Evolutionary conservation across 2,113 vertebrate species (phyloP), one percentile per base, ranked within the genome.

Genomic region (Salvelinus fontinalis): DNA sequence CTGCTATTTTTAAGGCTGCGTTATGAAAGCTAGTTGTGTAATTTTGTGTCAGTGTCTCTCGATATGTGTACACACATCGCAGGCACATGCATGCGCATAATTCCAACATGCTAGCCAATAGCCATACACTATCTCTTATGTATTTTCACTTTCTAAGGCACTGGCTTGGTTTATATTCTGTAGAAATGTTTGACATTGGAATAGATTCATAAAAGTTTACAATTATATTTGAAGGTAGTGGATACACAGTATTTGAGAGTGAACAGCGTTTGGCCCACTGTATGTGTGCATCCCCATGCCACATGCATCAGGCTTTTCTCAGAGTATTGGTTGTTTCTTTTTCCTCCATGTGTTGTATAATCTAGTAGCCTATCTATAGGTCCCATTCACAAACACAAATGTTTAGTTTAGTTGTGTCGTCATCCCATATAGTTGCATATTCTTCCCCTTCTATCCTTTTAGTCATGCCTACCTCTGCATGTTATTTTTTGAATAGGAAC

Each of bases 261-360:
- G 59, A 20, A n/a, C 59, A 60, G 14, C 4, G 3, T 60, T 60
- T 60, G n/a, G n/a, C 7, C 59, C 59, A 60, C 59, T n/a, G 16
- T 60, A 57, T 57, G 5, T 64, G 5, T 60, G 78, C 60, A 57
- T 79, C 73, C 44, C 68, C 22, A 75, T 51, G 79, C 86, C 84
- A 84, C 74, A 84, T 59, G 69, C 74, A 71, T 78, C 54, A 73
- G 22, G 27, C 66, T 71, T 9, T 59, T 71, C 39, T 22, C 26
- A 54, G 68, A 80, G 67, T 85, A 88, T 92, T 93, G 92, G 91
- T 93, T 92, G 91, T 94, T 93, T 94, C 90, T 93, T 92, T 90
- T 90, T 90, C 83, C 81, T 84, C 73, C 74, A 22, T 84, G 75
- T 82, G 77, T 75, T 81, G 72, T 70, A 76, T 51, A 75, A 20